Conservation (phyloP, 2,888 invertebrate species). For the Dexiosoma caninum region DNA sequence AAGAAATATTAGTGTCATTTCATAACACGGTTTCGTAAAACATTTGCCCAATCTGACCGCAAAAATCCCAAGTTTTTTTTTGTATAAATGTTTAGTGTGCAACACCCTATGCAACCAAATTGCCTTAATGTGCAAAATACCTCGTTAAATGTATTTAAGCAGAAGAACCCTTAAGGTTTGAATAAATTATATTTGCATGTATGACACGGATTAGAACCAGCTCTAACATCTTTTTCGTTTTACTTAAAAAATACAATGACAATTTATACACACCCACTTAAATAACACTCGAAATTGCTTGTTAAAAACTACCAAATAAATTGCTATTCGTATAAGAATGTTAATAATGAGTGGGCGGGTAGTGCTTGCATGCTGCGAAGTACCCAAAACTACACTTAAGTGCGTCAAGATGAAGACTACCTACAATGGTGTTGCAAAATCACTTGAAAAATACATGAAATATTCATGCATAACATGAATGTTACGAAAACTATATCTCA, state of each 20-base stretch:
- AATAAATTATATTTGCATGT: conserved; percentile 33
- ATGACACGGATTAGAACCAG: not conserved
- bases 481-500: not conserved
- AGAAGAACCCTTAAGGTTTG: not conserved
- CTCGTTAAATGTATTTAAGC: not conserved
- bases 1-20: too few species aligned
- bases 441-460: conserved; percentile 6
- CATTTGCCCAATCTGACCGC: too few species aligned
- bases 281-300: not conserved
- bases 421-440: not conserved
- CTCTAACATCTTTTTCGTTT: not conserved
- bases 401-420: conserved; percentile 19
- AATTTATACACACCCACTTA: not conserved
- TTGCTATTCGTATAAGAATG: conserved; percentile 4
- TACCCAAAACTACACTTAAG: conserved; percentile 15
- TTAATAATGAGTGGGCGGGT: not conserved
- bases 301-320: not conserved
- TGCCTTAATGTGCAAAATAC: not conserved
- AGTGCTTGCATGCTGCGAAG: not conserved
- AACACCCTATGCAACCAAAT: too few species aligned
- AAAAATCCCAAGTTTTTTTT: too few species aligned
- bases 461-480: conserved; percentile 18
- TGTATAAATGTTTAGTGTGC: too few species aligned
- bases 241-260: not conserved
- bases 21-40: too few species aligned